Evolutionary conservation across 2,113 vertebrate genomes (phyloP), one percentile per base, ranked within the genome.

Genomic region (Nyctibius bracteatus): DNA sequence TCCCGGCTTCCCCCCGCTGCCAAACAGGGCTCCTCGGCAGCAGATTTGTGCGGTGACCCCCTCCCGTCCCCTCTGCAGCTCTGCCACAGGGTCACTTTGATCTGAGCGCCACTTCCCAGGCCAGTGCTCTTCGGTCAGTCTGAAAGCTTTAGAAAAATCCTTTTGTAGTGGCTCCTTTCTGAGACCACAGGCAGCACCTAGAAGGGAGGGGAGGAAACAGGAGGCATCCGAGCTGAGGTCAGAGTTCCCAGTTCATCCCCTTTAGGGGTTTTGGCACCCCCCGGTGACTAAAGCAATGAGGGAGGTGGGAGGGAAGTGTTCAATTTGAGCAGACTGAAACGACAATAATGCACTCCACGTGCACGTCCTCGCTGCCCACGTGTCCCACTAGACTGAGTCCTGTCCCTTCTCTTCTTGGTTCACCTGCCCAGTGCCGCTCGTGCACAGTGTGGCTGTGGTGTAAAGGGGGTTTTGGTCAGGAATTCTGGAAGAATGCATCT

Each of bases 101-200:
- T 96, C 43, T 44, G 59, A 65, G 63, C 87, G 14, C 73, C 30
- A 6, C 85, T 97, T 84, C 81, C 72, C 47, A 27, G n/a, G 61
- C 72, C 62, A 43, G 54, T 13, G 2, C 73, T 72, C 67, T 92
- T 70, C 2, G 0, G 49, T 81, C 58, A 13, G 28, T 61, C 86
- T 86, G 86, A 96, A 94, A 84, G 93, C 88, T 90, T 96, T 86
- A 77, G 94, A 81, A 86, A 95, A 96, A 78, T 67, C 74, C 93
- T 94, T 96, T 96, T 96, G 95, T 95, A 52, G 81, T 30, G 43
- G 20, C 72, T 91, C 25, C 68, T 94, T 92, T 90, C 96, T 27
- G 6, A 89, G 92, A 79, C 70, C 75, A 58, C 91, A 52, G 94
- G 93, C 93, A 96, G 95, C 78, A 92, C 94, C 93, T 93, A 41